A percentile compares a stretch with the other conserved stretches of the same genome.
These are phyloP conservation scores for Agrypnus murinus DNA, from an alignment of 2,888 invertebrate genomes.

Conservation along the genomic window DNA sequence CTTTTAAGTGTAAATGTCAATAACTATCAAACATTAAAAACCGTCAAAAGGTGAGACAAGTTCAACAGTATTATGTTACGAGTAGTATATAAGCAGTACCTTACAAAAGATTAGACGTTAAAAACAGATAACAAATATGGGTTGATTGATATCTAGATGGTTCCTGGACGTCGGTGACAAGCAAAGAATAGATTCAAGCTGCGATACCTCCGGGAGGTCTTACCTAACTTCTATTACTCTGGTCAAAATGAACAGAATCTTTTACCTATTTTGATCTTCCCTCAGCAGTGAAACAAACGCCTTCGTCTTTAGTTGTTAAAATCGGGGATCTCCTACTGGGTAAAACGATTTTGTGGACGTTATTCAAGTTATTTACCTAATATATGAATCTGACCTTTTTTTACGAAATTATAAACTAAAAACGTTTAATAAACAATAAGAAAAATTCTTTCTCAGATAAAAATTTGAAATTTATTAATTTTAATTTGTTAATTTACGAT, in stretches of 20 bases:
- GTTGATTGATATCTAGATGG: slow-evolving; percentile 43
- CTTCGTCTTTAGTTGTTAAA: slow-evolving; percentile 45
- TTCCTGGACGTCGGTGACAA: slow-evolving; percentile 46
- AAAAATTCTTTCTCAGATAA: not conserved
- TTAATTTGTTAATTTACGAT: slow-evolving; percentile 35
- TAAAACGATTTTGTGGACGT: slow-evolving; percentile 6
- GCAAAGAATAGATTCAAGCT: slow-evolving; percentile 43
- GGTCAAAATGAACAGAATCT: slow-evolving; percentile 17
- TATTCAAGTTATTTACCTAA: not conserved
- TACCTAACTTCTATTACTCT: slow-evolving; percentile 41
- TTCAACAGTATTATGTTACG: slow-evolving; percentile 3
- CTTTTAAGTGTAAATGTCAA: too few species aligned
- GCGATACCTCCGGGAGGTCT: slow-evolving; percentile 34
- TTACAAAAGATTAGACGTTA: slow-evolving; percentile 1
- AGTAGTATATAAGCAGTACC: not conserved
- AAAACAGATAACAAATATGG: slow-evolving; percentile 35
- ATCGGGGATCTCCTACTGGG: slow-evolving; percentile 28
- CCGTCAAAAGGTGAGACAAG: not conserved
- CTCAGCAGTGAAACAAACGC: slow-evolving; percentile 15
- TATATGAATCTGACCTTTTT: not conserved
- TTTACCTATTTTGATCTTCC: slow-evolving; percentile 30
- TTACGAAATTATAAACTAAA: not conserved
- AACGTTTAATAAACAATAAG: not conserved
- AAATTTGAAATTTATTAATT: slow-evolving; percentile 34
- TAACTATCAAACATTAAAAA: not conserved